Percentiles rank a stretch among this genome's conserved stretches.
phyloP scores from a whole-genome alignment of 2,888 invertebrate species.

The Choristoneura rosaceana region DNA sequence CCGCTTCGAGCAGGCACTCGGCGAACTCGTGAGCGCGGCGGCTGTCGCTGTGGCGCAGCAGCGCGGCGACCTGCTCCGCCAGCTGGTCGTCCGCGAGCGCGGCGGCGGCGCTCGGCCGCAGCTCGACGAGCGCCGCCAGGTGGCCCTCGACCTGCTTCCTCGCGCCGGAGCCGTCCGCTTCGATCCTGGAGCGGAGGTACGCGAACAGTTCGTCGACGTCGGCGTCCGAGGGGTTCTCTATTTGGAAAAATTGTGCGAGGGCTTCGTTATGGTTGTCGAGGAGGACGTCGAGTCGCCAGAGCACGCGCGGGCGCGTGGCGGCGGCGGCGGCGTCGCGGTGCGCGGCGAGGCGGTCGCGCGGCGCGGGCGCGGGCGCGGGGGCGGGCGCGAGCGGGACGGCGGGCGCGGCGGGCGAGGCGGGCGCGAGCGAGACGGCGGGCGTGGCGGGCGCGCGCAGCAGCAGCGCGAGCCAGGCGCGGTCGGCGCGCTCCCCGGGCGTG shows the following conservation, averaged over 20 bases:
- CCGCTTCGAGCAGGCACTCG: slow-evolving; percentile 57
- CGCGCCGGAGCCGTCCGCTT: slow-evolving; percentile 50
- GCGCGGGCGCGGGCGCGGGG: slow-evolving; percentile 52
- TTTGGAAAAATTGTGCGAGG: slow-evolving; percentile 63
- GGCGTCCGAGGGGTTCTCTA: slow-evolving; percentile 58
- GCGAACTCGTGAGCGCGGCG: slow-evolving; percentile 63
- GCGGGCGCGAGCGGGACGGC: slow-evolving; percentile 65
- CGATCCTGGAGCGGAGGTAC: slow-evolving; percentile 59
- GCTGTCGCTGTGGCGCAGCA: slow-evolving; percentile 50
- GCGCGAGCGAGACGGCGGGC: slow-evolving; percentile 64
- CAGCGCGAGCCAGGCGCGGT: slow-evolving; percentile 71
- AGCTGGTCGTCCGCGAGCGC: slow-evolving; percentile 61
- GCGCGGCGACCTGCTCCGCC: slow-evolving; percentile 50
- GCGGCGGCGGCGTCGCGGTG: slow-evolving; percentile 44
- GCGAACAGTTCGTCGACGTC: slow-evolving; percentile 75
- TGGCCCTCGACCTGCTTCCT: slow-evolving; percentile 52
- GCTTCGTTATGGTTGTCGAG: slow-evolving; percentile 58
- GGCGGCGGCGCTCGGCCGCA: slow-evolving; percentile 69
- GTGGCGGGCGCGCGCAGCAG: slow-evolving; percentile 52
- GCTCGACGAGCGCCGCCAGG: slow-evolving; percentile 58
- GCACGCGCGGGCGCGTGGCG: slow-evolving; percentile 61
- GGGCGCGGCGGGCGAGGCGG: slow-evolving; percentile 41
- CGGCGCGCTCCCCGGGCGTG: slow-evolving; percentile 66
- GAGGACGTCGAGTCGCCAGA: slow-evolving; percentile 64
- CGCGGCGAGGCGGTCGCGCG: slow-evolving; percentile 35